Percentiles rank a stretch among this genome's conserved stretches.
Conservation (phyloP, 1,140 invertebrate genomes). For the Cryptotermes secundus region DNA sequence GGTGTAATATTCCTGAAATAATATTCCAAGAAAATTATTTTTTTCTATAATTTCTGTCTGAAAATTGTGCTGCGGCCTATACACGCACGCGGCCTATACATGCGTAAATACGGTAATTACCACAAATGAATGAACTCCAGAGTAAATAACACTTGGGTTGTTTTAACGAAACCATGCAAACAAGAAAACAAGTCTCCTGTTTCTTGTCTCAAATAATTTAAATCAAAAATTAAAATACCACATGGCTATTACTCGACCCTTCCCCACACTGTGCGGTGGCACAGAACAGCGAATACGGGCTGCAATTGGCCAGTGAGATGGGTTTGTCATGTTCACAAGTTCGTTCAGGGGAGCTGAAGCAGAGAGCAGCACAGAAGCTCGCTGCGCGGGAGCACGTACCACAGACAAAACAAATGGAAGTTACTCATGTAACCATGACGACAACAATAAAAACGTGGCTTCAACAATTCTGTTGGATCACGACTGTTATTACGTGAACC, state of each 20-base stretch:
- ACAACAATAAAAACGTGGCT: neutral
- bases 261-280: neutral
- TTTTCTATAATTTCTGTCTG: too few relatives aligned
- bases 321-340: neutral
- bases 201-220: neutral
- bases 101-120: too few relatives aligned
- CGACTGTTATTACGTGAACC: neutral
- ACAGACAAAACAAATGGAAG: neutral
- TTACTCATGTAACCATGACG: neutral
- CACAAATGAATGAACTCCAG: too few relatives aligned
- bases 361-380: neutral
- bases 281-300: neutral
- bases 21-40: too few relatives aligned
- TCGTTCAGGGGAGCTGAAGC: neutral
- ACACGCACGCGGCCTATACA: too few relatives aligned
- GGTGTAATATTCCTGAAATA: too few relatives aligned
- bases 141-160: too few relatives aligned
- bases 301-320: neutral
- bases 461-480: neutral
- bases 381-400: neutral
- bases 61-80: too few relatives aligned
- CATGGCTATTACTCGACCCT: neutral
- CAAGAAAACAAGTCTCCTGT: too few relatives aligned
- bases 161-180: too few relatives aligned
- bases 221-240: neutral